These are phyloP conservation scores for Paradisaea rubra DNA, from an alignment of 2,113 vertebrate species.

Conservation along the genomic window DNA sequence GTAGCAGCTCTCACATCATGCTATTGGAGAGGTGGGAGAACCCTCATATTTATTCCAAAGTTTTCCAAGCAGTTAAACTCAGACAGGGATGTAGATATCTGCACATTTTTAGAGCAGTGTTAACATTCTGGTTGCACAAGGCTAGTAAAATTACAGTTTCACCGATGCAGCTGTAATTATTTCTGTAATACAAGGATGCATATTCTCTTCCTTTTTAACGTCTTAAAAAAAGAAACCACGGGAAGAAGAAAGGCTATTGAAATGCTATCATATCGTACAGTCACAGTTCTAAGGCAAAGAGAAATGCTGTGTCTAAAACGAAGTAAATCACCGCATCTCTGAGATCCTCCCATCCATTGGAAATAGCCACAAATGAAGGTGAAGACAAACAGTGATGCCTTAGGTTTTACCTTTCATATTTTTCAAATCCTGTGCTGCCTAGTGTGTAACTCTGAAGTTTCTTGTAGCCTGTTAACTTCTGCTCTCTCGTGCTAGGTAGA, in stretches of 20 bases:
- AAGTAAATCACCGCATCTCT: conserved; percentile 12
- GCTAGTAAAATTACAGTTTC: not conserved
- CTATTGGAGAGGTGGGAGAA: not conserved
- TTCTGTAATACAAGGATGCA: not conserved
- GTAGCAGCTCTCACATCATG: conserved; percentile 62
- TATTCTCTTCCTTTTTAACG: not conserved
- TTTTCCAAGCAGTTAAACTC: conserved; percentile 65
- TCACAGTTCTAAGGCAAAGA: conserved; percentile 29
- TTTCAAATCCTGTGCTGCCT: too few species aligned
- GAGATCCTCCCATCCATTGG: not conserved
- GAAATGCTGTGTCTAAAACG: conserved; percentile 7
- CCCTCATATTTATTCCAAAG: conserved; percentile 56
- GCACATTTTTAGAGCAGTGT: conserved; percentile 27
- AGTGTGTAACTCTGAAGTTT: too few species aligned
- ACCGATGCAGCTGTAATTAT: not conserved
- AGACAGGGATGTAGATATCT: conserved; percentile 44
- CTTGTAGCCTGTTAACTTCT: too few species aligned
- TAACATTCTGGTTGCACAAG: conserved; percentile 41
- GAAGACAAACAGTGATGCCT: not conserved
- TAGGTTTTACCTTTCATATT: too few species aligned
- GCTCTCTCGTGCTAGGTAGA: too few species aligned
- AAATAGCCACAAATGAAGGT: not conserved
- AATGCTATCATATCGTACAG: conserved; percentile 5
- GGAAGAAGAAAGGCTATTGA: conserved; percentile 38
- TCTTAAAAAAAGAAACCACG: not conserved